A percentile compares a stretch with the other conserved stretches of the same genome.
phyloP scores from a whole-genome alignment of 2,888 invertebrate genomes.

The Periphyllus acericola region DNA sequence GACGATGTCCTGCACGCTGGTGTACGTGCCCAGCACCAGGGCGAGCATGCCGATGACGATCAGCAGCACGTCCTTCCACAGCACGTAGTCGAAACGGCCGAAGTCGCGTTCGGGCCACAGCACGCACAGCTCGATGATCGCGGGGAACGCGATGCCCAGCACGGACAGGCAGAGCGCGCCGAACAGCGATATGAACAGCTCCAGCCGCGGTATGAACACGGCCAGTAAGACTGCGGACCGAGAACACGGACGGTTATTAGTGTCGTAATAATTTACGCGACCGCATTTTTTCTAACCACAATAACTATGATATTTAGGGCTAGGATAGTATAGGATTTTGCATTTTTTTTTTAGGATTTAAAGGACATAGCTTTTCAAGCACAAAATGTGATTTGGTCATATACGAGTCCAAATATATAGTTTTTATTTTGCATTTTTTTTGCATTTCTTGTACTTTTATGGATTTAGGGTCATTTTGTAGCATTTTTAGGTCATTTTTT shows the following conservation, averaged over 20 bases:
- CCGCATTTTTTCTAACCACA: too few species aligned
- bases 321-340: too few species aligned
- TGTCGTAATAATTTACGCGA: too few species aligned
- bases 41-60: constrained; percentile 71
- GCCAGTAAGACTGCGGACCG: constrained; percentile 76
- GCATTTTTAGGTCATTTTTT: too few species aligned
- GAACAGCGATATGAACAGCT: constrained; percentile 80
- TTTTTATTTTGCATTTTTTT: too few species aligned
- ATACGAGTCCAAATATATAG: too few species aligned
- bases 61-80: constrained; percentile 70
- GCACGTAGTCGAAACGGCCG: constrained; percentile 68
- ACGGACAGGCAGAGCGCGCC: constrained; percentile 80
- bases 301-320: too few species aligned
- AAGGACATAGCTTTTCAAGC: too few species aligned
- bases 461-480: too few species aligned
- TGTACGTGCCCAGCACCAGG: constrained; percentile 72
- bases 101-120: constrained; percentile 73
- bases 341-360: too few species aligned
- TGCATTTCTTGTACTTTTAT: too few species aligned
- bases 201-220: constrained; percentile 76
- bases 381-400: too few species aligned
- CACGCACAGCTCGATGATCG: constrained; percentile 79
- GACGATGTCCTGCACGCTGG: constrained; percentile 71
- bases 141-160: constrained; percentile 79
- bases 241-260: neutral